Evolutionary conservation across 1,140 invertebrate genomes (phyloP).

Genomic region (Sweltsa coloradensis): DNA sequence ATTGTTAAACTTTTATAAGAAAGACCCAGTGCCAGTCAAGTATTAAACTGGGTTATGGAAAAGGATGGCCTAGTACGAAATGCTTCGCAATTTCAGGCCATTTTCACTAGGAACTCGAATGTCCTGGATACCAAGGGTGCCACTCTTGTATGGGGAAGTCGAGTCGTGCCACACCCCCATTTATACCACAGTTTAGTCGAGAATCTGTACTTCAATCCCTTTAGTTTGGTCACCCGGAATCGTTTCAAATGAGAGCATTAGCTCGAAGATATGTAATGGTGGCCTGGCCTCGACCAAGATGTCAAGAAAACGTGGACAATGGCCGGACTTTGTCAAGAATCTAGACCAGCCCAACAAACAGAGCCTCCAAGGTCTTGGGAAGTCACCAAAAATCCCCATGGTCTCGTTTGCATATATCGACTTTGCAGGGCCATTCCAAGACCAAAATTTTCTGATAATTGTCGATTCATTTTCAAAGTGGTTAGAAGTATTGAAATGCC

Average conservation of each 20-base stretch:
- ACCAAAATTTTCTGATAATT: slow-evolving; percentile 8
- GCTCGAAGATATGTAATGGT: slow-evolving; percentile 11
- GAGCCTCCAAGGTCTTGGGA: slow-evolving; percentile 23
- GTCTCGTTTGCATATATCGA: slow-evolving; percentile 35
- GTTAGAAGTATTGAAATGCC: slow-evolving; percentile 22
- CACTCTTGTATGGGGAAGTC: slow-evolving; percentile 20
- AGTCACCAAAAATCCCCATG: slow-evolving; percentile 27
- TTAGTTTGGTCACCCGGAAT: too few relatives aligned
- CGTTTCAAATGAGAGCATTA: slow-evolving; percentile 12
- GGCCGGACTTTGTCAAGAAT: neutral
- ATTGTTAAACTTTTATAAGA: neutral
- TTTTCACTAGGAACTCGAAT: too few relatives aligned
- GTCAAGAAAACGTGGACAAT: slow-evolving; percentile 3
- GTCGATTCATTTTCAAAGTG: slow-evolving; percentile 29
- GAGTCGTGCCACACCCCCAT: slow-evolving; percentile 26
- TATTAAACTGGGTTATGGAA: neutral
- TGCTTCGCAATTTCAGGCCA: too few relatives aligned
- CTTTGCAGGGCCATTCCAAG: slow-evolving; percentile 23
- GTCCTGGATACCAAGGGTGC: slow-evolving; percentile 12
- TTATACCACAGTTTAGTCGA: too few relatives aligned
- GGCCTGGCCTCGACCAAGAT: slow-evolving; percentile 12
- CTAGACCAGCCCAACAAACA: slow-evolving; percentile 16
- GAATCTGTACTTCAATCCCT: too few relatives aligned
- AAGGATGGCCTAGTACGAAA: neutral
- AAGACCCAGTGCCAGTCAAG: slow-evolving; percentile 1